A percentile compares a stretch with the other conserved stretches of the same genome.
Conservation (phyloP, 2,888 invertebrate species). For the Lagria hirta region DNA sequence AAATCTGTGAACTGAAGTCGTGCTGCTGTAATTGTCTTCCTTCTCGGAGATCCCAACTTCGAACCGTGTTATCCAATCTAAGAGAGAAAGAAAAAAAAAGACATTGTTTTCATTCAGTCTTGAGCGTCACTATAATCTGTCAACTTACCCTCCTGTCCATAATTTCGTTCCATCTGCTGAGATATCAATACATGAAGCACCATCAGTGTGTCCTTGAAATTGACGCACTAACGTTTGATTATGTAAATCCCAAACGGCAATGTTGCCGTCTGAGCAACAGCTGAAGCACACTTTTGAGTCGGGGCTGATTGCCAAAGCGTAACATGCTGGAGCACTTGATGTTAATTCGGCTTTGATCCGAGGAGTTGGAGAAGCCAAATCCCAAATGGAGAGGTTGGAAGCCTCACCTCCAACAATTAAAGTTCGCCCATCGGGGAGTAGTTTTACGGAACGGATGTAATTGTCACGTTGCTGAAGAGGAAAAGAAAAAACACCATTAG, state of each 20-base stretch:
- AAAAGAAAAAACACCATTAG: conserved; percentile 27
- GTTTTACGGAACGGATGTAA: conserved; percentile 92
- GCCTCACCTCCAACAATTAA: conserved; percentile 96
- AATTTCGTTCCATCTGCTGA: conserved; percentile 89
- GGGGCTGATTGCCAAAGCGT: conserved; percentile 94
- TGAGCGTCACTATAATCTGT: too few species aligned
- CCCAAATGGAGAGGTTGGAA: conserved; percentile 93
- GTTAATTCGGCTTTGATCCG: conserved; percentile 91
- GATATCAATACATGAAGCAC: conserved; percentile 94
- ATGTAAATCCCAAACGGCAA: conserved; percentile 96
- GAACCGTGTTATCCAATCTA: conserved; percentile 89
- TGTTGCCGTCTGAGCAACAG: conserved; percentile 96
- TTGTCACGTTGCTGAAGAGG: conserved; percentile 81
- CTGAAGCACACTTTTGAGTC: conserved; percentile 97
- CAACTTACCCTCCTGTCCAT: conserved; percentile 98
- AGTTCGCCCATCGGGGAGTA: conserved; percentile 89
- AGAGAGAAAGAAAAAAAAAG: too few species aligned
- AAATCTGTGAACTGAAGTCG: conserved; percentile 91
- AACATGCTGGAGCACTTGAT: conserved; percentile 93
- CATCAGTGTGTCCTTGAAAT: conserved; percentile 90
- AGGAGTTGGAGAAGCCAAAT: conserved; percentile 87
- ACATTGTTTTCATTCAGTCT: too few species aligned
- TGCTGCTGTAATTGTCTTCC: conserved; percentile 90
- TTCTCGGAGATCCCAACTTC: conserved; percentile 89
- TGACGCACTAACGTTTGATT: conserved; percentile 88